Conservation (phyloP, 2,113 vertebrate genomes). For the Chloroceryle aenea region DNA sequence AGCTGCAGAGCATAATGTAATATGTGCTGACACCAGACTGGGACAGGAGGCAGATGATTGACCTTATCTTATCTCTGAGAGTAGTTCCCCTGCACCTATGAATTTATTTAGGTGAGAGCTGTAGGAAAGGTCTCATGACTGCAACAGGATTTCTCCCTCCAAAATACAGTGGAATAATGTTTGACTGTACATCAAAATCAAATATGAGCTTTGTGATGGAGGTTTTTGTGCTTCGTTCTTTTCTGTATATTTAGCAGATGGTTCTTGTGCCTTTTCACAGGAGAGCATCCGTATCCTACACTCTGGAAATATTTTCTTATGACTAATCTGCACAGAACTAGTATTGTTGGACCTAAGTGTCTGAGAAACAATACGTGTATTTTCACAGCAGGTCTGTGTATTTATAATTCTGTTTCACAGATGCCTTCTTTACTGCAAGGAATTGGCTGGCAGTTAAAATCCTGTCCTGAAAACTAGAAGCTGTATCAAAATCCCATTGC, state of each 20-base stretch:
- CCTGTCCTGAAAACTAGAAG: not conserved
- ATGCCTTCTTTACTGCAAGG: not conserved
- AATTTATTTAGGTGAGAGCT: not conserved
- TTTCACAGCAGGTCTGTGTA: not conserved
- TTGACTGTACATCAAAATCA: not conserved
- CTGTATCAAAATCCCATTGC: not conserved
- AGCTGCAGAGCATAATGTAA: not conserved
- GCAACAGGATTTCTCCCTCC: not conserved
- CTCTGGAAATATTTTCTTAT: not conserved
- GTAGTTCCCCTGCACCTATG: not conserved
- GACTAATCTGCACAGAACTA: not conserved
- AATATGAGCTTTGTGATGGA: not conserved
- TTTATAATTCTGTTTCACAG: not conserved
- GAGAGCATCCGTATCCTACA: not conserved
- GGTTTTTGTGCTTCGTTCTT: not conserved
- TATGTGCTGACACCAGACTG: not conserved
- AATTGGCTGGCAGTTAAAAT: not conserved
- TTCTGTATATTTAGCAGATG: not conserved
- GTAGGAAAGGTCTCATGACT: not conserved
- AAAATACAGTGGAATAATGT: not conserved
- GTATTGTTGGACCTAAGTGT: not conserved
- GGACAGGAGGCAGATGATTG: not conserved
- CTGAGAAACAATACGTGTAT: not conserved
- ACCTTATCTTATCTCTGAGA: not conserved
- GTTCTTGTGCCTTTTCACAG: not conserved